A percentile compares a stretch with the other conserved stretches of the same genome.
phyloP scores from a whole-genome alignment of 1,140 invertebrate species.

The Samia ricini region DNA sequence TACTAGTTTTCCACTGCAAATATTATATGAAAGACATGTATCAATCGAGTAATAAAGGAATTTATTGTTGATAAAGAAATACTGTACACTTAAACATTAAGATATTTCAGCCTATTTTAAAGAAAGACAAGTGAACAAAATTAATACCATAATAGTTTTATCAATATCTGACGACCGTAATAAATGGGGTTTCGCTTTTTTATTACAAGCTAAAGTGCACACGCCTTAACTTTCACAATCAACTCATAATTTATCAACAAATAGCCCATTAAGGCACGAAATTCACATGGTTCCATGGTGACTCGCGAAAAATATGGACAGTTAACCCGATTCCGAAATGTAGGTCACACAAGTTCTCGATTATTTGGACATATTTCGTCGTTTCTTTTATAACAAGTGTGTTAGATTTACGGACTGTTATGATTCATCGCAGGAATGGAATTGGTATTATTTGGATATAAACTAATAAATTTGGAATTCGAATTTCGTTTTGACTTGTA shows the following conservation, averaged over 20 bases:
- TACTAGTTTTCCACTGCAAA: too few relatives aligned
- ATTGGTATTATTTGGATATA: not conserved
- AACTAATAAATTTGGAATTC: too few relatives aligned
- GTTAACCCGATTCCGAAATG: conserved; percentile 54
- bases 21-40: too few relatives aligned
- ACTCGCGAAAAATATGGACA: conserved; percentile 40
- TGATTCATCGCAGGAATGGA: not conserved
- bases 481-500: too few relatives aligned
- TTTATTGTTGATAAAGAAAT: too few relatives aligned
- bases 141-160: too few relatives aligned
- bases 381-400: not conserved
- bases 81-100: too few relatives aligned
- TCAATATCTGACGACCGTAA: not conserved
- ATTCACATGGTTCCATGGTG: conserved; percentile 28
- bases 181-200: not conserved
- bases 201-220: conserved; percentile 1
- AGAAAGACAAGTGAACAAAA: too few relatives aligned
- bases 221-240: conserved; percentile 5
- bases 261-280: conserved; percentile 42
- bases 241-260: conserved; percentile 54
- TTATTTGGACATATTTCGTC: conserved; percentile 23
- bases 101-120: too few relatives aligned
- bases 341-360: conserved; percentile 33
- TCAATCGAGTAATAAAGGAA: too few relatives aligned
- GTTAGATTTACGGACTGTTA: not conserved